Evolutionary conservation across 2,797 vertebrate species (phyloP).

Genomic region (Eupleurogrammus muticus): DNA sequence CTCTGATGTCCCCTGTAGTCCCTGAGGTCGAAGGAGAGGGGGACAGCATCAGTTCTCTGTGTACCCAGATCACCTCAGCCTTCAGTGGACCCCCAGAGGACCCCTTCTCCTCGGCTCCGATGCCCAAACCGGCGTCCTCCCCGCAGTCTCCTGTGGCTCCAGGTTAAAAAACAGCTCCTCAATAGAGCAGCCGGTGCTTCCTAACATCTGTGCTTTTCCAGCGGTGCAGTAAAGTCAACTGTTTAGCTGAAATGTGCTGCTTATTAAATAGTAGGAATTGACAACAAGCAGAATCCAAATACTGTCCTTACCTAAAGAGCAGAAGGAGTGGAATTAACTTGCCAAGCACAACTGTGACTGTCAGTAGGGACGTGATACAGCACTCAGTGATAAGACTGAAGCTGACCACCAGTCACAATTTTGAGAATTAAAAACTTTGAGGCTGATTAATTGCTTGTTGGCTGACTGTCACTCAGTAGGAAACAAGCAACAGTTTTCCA

Average conservation of each 20-base stretch:
- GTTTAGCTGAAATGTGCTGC: neutral
- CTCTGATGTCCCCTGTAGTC: slow-evolving; percentile 78
- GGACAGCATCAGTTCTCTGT: slow-evolving; percentile 97
- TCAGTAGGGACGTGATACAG: neutral
- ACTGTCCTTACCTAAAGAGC: neutral
- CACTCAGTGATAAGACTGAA: neutral
- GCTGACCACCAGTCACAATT: no score
- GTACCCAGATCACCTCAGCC: slow-evolving; percentile 95
- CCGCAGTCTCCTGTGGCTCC: slow-evolving; percentile 94
- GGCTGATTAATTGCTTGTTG: slow-evolving; percentile 1
- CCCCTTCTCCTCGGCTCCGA: slow-evolving; percentile 95
- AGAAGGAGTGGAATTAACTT: neutral
- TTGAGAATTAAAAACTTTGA: no score
- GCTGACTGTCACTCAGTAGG: slow-evolving; percentile 13
- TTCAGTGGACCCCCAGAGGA: slow-evolving; percentile 94
- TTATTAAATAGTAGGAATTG: neutral
- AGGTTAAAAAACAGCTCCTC: slow-evolving; percentile 80
- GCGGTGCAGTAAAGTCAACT: neutral
- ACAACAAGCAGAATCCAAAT: neutral
- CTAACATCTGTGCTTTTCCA: neutral
- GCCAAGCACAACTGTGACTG: neutral
- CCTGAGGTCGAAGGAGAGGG: slow-evolving; percentile 93
- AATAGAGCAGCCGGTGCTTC: no score
- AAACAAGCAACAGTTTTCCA: no score
- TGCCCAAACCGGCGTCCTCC: slow-evolving; percentile 92